Percentiles rank a stretch among this genome's conserved stretches.
Conservation (phyloP, 2,797 vertebrate species). For the Siniperca scherzeri region DNA sequence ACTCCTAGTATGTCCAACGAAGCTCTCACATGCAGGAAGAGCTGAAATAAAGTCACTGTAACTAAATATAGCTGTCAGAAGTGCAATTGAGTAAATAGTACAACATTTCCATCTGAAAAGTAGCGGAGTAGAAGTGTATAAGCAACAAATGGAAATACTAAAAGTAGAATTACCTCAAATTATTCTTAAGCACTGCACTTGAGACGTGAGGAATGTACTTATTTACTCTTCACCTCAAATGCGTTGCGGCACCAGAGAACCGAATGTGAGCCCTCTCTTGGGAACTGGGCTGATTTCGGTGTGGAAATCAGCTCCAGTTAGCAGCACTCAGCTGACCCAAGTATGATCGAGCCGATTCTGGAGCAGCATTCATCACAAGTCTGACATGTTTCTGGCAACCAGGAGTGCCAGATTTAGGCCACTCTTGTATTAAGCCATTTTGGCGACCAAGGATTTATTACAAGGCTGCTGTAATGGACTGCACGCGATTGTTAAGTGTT, state of each 20-base stretch:
- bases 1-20: slow-evolving; percentile 16
- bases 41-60: background rate
- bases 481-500: background rate
- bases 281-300: background rate
- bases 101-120: background rate
- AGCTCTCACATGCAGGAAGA: background rate
- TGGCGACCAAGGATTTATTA: background rate
- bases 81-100: background rate
- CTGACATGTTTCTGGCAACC: slow-evolving; percentile 11
- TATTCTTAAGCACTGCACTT: no score
- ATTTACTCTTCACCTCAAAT: background rate
- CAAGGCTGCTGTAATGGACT: background rate
- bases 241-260: background rate
- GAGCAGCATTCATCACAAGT: slow-evolving; percentile 9
- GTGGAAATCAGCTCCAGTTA: background rate
- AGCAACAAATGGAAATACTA: background rate
- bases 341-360: background rate
- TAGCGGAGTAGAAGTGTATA: background rate
- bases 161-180: background rate
- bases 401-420: background rate
- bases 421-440: background rate
- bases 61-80: background rate
- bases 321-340: background rate
- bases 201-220: background rate
- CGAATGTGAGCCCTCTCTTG: background rate